Evolutionary conservation across 2,113 vertebrate genomes (phyloP), one percentile per base, ranked within the genome.

Genomic region (Chaetodon trifascialis): DNA sequence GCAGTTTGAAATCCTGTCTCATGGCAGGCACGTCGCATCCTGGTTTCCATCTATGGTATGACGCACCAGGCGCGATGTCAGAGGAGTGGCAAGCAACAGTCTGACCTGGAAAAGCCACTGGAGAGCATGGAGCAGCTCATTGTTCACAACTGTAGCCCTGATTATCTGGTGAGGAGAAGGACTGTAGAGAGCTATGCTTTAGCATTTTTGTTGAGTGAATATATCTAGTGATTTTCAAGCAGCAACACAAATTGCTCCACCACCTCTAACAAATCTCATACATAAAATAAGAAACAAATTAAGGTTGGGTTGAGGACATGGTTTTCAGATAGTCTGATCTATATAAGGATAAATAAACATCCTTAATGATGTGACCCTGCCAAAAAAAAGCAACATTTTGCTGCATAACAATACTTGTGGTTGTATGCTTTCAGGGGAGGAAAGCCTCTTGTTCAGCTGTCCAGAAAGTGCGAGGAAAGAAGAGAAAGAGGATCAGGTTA

Each of bases 51-150:
- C 44, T 95, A 92, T 75, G 68, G 55, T 47, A 88, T 93, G 90
- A 91, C 93, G 2, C 89, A 92, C 66, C 75, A 90, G 84, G 87
- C 87, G 25, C 72, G 70, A 64, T 95, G 94, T 86, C 89, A 90
- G 59, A 80, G 86, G 21, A 66, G 64, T 16, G 51, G 73, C n/a
- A 81, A 68, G 55, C 68, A 55, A n/a, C 54, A 19, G 7, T 79
- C 75, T 25, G 80, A 85, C 49, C 47, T 94, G 60, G 77, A 77
- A 1, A 86, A 79, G 52, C 91, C 93, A 25, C 79, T 95, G 10
- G 58, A 74, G 54, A 91, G 74, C 40, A 95, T 95, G 94, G 92
- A 84, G 66, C 79, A 80, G 51, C 88, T 95, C 55, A 93, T 95
- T 62, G 56, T 21, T 81, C 72, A 86, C 23, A 91, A 94, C 77